Conservation (phyloP, 2,113 vertebrate genomes). For the Copsychus sechellarum region DNA sequence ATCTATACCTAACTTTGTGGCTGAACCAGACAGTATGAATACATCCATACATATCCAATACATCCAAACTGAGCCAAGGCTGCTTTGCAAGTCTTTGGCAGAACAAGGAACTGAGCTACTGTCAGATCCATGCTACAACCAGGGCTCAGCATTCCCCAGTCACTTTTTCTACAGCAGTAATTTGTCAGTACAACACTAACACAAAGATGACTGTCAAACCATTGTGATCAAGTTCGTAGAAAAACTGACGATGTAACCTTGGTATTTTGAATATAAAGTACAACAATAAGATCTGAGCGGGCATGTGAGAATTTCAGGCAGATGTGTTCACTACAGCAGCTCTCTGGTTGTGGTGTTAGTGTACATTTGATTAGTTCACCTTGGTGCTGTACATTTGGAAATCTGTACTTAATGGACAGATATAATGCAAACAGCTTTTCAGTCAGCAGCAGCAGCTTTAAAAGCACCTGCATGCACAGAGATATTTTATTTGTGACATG, state of each 20-base stretch:
- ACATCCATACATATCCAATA: not conserved
- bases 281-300: not conserved
- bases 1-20: not conserved
- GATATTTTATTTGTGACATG: not conserved
- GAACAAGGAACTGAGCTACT: not conserved
- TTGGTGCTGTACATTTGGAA: not conserved
- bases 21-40: not conserved
- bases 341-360: not conserved
- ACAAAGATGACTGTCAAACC: not conserved
- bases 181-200: not conserved
- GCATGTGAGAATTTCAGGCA: not conserved
- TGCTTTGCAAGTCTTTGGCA: not conserved
- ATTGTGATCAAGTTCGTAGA: not conserved
- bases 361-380: not conserved
- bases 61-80: not conserved
- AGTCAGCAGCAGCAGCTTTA: not conserved
- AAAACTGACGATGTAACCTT: not conserved
- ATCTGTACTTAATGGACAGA: not conserved
- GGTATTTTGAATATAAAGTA: not conserved
- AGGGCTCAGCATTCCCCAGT: not conserved
- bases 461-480: conserved; percentile 10
- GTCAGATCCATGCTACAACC: not conserved
- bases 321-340: not conserved
- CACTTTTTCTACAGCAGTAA: not conserved
- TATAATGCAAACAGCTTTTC: not conserved